A percentile compares a stretch with the other conserved stretches of the same genome.
phyloP scores from a whole-genome alignment of 2,797 vertebrate genomes.

The Melopsittacus undulatus region DNA sequence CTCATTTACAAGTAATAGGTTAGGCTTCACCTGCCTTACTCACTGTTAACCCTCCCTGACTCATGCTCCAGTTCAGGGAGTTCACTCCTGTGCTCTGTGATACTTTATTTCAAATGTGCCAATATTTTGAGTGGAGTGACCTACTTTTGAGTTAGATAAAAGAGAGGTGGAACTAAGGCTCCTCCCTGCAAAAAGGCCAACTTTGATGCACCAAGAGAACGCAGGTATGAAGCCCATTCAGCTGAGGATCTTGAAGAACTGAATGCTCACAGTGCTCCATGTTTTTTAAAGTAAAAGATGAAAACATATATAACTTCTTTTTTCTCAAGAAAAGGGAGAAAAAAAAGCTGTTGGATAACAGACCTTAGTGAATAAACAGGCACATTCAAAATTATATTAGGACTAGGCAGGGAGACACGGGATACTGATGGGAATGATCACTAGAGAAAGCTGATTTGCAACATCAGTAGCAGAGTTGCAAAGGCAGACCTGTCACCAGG shows the following conservation, averaged over 20 bases:
- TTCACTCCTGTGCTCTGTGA: background rate
- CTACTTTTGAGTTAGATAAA: background rate
- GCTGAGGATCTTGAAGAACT: background rate
- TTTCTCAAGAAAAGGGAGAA: background rate
- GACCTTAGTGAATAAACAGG: background rate
- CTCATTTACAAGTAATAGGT: background rate
- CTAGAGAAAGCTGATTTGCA: background rate
- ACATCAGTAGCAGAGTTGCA: background rate
- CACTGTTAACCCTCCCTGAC: background rate
- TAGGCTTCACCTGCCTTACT: background rate
- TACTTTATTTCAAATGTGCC: background rate
- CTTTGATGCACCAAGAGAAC: background rate
- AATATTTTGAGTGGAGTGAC: background rate
- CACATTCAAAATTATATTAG: background rate
- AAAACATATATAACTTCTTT: background rate
- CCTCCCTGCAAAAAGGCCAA: background rate
- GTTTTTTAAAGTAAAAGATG: background rate
- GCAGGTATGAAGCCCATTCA: background rate
- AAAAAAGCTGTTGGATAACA: background rate
- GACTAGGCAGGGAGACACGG: background rate
- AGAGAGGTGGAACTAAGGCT: background rate
- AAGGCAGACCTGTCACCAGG: background rate
- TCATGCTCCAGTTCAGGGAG: background rate
- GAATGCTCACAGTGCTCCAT: background rate
- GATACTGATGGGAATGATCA: background rate